phyloP scores from a whole-genome alignment of 2,888 invertebrate genomes.

The Orchestes rusci region DNA sequence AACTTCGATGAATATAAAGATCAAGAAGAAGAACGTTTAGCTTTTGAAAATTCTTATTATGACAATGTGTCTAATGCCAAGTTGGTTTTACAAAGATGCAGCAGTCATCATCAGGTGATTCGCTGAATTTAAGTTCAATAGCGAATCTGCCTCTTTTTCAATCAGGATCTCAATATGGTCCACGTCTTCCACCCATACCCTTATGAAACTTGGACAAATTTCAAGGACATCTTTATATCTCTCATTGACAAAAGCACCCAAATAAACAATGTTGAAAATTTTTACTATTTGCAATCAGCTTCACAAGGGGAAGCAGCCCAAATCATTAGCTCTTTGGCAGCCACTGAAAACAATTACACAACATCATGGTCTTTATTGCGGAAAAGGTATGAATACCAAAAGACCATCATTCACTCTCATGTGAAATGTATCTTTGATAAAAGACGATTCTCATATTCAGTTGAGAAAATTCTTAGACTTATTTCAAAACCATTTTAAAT shows the following conservation, averaged over 20 bases:
- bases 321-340: neutral
- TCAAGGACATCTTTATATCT: neutral
- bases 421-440: conserved; percentile 3
- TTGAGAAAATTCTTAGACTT: conserved; percentile 1
- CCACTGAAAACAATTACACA: neutral
- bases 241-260: conserved; percentile 1
- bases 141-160: neutral
- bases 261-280: conserved; percentile 1
- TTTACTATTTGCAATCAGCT: conserved; percentile 1
- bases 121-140: neutral
- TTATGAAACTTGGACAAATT: conserved; percentile 2
- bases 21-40: neutral
- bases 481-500: conserved; percentile 2
- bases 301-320: conserved; percentile 1
- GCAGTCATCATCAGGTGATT: neutral
- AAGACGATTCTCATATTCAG: neutral
- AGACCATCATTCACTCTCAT: neutral
- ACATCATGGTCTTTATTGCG: neutral
- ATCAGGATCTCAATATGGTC: neutral
- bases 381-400: neutral
- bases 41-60: neutral
- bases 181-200: conserved; percentile 1
- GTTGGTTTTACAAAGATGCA: neutral
- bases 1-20: neutral
- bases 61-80: neutral